Evolutionary conservation across 2,113 vertebrate genomes (phyloP), one percentile per base, ranked within the genome.

Genomic region (Gambusia holbrooki): DNA sequence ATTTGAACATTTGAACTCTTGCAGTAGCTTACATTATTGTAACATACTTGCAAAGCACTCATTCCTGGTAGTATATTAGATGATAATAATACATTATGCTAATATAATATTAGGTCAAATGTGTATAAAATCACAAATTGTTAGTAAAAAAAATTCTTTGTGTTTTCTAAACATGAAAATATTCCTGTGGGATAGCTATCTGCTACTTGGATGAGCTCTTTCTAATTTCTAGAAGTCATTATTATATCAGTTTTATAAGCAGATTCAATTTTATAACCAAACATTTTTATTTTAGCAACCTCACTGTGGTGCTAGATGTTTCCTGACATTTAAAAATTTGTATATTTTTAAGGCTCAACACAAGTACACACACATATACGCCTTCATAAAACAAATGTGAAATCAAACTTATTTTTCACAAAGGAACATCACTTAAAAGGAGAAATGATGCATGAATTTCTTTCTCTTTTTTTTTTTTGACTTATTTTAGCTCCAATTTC

Each of bases 1-100:
- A 87, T 77, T 54, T 82, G 84, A 84, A 77, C 68, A 66, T 83
- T 69, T 84, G 76, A 89, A 84, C 89, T 84, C 45, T 58, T 12
- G 76, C 67, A 35, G 63, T 28, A 76, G 35, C 11, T 76, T 69
- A 9, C 45, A 17, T 64, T 62, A 6, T 65, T 58, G 30, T 45
- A 66, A 74, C 35, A 82, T 68, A 70, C 19, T 68, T 70, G 30
- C 64, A 29, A 42, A 68, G 48, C 14, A 27, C 17, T 45, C 29
- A 19, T 22, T 69, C 28, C 15, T 19, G 15, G 15, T 48, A 48
- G 17, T 6, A 48, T 7, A 48, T 48, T 48, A 48, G 1, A 19
- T 1, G 1, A 48, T 17, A 33, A 10, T 58, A n/a, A 10, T 58
- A n/a, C n/a, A 58, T 58, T 25, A 19, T 22, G 0, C 17, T 54